Evolutionary conservation across 2,113 vertebrate species (phyloP), one percentile per base, ranked within the genome.

Genomic region (Cinclus mexicanus): DNA sequence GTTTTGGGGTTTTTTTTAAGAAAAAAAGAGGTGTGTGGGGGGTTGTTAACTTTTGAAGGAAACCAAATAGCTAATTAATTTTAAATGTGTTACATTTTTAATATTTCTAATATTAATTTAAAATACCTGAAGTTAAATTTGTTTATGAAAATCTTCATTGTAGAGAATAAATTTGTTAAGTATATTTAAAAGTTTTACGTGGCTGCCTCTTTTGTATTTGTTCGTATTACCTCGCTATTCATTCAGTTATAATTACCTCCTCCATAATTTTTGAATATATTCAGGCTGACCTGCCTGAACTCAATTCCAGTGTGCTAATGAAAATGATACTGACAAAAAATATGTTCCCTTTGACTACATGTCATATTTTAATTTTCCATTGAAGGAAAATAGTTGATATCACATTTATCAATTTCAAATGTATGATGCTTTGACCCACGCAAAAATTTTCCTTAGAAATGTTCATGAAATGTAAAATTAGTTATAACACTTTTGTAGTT

Each of bases 21-120:
- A 28, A 24, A 23, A 25, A 6, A 22, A 29, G 9, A 10, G 0
- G 5, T 44, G 35, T 14, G 2, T 5, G 6, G 6, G 11, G 4
- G 3, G 3, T 2, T 4, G 33, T 39, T 33, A 28, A 19, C 21
- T 60, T 12, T 49, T 86, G 22, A 75, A 78, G 23, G 18, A 49
- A 44, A 12, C 9, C 28, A n/a, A 64, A 33, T 4, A 78, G 9
- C 12, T 50, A 74, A 68, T 68, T 63, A 2, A 42, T 80, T 83
- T 72, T 9, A 83, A 95, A 50, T 41, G 4, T 44, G 21, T 68
- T 57, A 35, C 15, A 33, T 74, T 59, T 69, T 39, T 64, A 47
- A 53, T 59, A 18, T 50, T 29, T 60, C 33, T 50, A 56, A n/a
- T 52, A 42, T 59, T 79, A 79, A 64, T 10, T 6, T 50, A 37